Conservation (phyloP, 2,113 vertebrate species). For the Aegithalos caudatus region DNA sequence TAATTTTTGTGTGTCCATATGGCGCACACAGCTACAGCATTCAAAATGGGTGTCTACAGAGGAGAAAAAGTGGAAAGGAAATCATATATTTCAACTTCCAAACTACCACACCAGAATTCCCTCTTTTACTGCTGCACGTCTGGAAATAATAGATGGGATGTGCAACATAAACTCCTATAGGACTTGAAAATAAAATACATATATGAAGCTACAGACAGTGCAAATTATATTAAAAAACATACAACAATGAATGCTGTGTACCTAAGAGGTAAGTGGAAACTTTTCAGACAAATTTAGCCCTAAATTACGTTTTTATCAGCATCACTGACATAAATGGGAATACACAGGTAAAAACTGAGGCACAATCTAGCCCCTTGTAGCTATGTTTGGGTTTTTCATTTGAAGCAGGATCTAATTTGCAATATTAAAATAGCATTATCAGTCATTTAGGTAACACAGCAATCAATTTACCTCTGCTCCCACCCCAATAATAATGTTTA, state of each 20-base stretch:
- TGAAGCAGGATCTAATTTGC: background rate
- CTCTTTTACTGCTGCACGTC: background rate
- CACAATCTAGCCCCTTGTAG: background rate
- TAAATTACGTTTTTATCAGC: background rate
- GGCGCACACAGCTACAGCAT: background rate
- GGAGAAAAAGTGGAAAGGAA: background rate
- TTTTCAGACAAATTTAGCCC: background rate
- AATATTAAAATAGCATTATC: background rate
- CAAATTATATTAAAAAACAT: background rate
- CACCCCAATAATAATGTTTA: background rate
- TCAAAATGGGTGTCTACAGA: background rate
- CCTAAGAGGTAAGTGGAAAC: background rate
- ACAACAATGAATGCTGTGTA: background rate
- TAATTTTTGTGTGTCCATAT: background rate
- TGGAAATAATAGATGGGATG: background rate
- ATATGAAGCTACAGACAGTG: background rate
- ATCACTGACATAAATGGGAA: background rate
- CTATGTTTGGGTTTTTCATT: background rate
- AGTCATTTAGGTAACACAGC: background rate
- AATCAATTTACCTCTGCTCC: background rate
- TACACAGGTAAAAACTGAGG: background rate
- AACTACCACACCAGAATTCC: background rate
- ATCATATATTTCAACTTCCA: background rate
- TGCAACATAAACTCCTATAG: background rate
- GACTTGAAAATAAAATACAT: background rate